These are phyloP conservation scores for Colinus virginianus DNA, from an alignment of 2,113 vertebrate species.

Conservation along the genomic window DNA sequence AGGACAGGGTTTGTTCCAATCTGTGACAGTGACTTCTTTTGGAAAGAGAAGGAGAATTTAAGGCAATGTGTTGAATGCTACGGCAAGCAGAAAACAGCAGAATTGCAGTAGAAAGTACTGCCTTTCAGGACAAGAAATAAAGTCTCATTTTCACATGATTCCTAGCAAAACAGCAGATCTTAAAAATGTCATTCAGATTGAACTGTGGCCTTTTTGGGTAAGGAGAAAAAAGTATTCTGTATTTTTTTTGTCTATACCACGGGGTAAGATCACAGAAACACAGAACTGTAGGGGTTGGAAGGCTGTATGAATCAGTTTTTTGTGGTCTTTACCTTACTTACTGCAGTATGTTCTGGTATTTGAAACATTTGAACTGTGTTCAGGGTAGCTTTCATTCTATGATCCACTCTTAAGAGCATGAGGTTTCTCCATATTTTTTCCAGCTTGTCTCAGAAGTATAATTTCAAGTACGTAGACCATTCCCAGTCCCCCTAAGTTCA, in stretches of 20 bases:
- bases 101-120: not conserved
- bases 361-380: conserved; percentile 35
- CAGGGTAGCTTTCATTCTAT: conserved; percentile 33
- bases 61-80: not conserved
- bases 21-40: not conserved
- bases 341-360: conserved; percentile 4
- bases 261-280: not conserved
- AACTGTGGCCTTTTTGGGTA: not conserved
- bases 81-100: not conserved
- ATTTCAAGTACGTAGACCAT: conserved; percentile 9
- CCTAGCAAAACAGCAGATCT: fast-evolving
- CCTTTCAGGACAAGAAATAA: not conserved
- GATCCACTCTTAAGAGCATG: conserved; percentile 1
- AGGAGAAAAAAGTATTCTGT: not conserved
- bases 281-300: not conserved
- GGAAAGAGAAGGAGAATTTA: not conserved
- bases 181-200: not conserved
- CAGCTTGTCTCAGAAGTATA: conserved; percentile 13
- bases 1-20: not conserved
- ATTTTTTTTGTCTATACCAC: not conserved
- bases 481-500: not conserved
- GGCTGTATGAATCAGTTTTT: not conserved
- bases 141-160: not conserved
- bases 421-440: not conserved
- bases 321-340: not conserved